phyloP scores from a whole-genome alignment of 1,140 invertebrate species.

The Copidosoma floridanum region DNA sequence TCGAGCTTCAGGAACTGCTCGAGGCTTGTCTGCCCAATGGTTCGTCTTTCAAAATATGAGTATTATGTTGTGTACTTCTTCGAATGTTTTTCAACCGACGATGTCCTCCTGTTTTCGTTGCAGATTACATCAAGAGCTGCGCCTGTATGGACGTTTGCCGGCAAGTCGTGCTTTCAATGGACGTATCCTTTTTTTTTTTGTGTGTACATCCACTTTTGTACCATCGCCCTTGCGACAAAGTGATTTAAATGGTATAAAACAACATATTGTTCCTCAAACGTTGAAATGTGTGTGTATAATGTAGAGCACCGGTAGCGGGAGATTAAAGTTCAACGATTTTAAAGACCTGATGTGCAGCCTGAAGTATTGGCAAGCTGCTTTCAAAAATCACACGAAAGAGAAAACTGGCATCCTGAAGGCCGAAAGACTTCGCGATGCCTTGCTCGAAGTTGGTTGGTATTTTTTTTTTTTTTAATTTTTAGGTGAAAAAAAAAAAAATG shows the following conservation, averaged over 20 bases:
- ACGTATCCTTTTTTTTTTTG: conserved; percentile 70
- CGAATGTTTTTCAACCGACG: conserved; percentile 1
- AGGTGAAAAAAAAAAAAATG: too few relatives aligned
- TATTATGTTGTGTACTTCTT: conserved; percentile 6
- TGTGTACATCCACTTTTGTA: too few relatives aligned
- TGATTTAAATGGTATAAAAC: too few relatives aligned
- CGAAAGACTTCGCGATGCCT: conserved; percentile 79
- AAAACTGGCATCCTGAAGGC: conserved; percentile 87
- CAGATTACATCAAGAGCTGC: conserved; percentile 91
- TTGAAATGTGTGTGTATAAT: too few relatives aligned
- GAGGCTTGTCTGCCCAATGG: conserved; percentile 90
- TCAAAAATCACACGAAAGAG: conserved; percentile 87
- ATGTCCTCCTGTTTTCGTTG: conserved; percentile 35
- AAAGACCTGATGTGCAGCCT: conserved; percentile 90
- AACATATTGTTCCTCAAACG: too few relatives aligned
- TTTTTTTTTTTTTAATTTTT: conserved; percentile 17
- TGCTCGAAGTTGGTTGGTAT: conserved; percentile 73
- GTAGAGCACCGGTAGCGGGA: conserved; percentile 75
- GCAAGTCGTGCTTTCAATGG: conserved; percentile 84
- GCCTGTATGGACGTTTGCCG: conserved; percentile 88
- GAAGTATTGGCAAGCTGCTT: conserved; percentile 87
- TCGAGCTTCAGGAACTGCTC: conserved; percentile 86
- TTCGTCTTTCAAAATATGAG: conserved; percentile 31
- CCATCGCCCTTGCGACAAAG: too few relatives aligned
- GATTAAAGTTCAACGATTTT: conserved; percentile 83